phyloP scores from a whole-genome alignment of 2,888 invertebrate genomes.

The Sthenelais limicola region DNA sequence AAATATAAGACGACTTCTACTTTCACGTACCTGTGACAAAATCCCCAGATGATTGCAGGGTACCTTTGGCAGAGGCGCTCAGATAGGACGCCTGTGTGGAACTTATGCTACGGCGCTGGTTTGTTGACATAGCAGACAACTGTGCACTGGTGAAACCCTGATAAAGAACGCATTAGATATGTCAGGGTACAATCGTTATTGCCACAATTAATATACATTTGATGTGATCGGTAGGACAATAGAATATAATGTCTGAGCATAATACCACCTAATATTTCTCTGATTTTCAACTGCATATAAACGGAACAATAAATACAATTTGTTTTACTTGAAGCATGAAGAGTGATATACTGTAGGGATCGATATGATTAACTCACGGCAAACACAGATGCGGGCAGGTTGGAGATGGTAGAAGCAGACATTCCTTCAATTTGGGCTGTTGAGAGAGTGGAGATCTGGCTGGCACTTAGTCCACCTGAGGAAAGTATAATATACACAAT shows the following conservation, averaged over 20 bases:
- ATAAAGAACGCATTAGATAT: neutral
- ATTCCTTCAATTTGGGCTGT: slow-evolving; percentile 14
- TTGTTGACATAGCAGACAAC: slow-evolving; percentile 4
- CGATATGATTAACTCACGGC: slow-evolving; percentile 22
- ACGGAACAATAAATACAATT: too few species aligned
- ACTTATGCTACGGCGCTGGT: slow-evolving; percentile 6
- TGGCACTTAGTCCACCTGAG: slow-evolving; percentile 10
- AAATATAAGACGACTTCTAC: too few species aligned
- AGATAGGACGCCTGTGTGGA: slow-evolving; percentile 2
- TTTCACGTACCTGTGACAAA: neutral
- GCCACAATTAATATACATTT: too few species aligned
- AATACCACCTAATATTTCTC: too few species aligned
- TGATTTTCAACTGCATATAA: too few species aligned
- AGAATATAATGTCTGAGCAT: too few species aligned
- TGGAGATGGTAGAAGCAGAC: slow-evolving; percentile 15
- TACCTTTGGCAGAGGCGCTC: slow-evolving; percentile 1
- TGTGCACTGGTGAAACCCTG: slow-evolving; percentile 20
- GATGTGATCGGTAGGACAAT: too few species aligned
- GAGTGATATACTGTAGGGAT: too few species aligned
- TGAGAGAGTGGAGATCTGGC: neutral
- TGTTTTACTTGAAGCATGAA: too few species aligned
- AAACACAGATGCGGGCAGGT: slow-evolving; percentile 4
- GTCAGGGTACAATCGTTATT: neutral
- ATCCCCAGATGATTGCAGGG: neutral
- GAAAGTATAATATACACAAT: neutral